These are phyloP conservation scores for Oreotrochilus melanogaster DNA, from an alignment of 2,113 vertebrate species.

Conservation along the genomic window DNA sequence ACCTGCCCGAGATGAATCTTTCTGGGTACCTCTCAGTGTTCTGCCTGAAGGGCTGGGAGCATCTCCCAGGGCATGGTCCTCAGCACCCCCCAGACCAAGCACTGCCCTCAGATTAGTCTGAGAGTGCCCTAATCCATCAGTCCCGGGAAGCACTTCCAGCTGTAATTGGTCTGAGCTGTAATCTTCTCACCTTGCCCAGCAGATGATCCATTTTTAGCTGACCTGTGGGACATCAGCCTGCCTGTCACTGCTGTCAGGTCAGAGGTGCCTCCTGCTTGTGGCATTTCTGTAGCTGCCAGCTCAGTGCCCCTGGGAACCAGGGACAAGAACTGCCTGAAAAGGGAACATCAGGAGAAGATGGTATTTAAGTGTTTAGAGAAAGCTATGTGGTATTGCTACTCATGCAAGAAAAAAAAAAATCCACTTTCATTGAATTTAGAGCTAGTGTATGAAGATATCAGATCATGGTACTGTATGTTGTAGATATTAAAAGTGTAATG, in stretches of 20 bases:
- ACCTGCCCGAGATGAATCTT: not conserved
- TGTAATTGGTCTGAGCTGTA: constrained; percentile 24
- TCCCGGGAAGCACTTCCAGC: not conserved
- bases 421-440: not conserved
- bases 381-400: not conserved
- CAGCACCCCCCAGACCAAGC: not conserved
- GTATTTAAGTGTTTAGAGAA: not conserved
- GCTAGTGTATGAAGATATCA: not conserved
- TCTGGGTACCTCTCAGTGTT: not conserved
- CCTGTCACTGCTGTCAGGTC: not conserved
- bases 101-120: not conserved
- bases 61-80: too few relatives aligned
- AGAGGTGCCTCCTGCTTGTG: not conserved
- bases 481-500: not conserved
- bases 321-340: not conserved
- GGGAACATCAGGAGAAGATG: not conserved
- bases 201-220: constrained; percentile 54
- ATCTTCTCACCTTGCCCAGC: not conserved
- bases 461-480: rapidly evolving
- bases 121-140: not conserved
- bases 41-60: rapidly evolving
- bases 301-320: not conserved
- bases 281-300: not conserved
- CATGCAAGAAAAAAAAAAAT: not conserved
- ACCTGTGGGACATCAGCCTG: not conserved